Conservation (phyloP, 2,797 vertebrate species). For the Pangasius larnaudii region DNA sequence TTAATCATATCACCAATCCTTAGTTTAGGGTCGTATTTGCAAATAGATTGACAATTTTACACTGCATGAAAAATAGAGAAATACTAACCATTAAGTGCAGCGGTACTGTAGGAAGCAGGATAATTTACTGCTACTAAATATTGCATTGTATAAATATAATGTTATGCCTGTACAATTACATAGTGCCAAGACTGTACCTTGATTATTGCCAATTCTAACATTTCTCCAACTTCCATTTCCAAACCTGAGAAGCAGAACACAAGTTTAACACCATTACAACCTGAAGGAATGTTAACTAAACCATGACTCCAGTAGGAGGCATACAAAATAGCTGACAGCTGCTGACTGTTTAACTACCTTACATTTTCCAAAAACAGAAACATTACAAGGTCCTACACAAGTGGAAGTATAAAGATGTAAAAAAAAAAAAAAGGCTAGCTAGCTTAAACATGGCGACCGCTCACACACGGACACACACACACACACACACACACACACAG, state of each 20-base stretch:
- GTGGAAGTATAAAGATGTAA: not conserved
- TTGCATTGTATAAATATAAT: not conserved
- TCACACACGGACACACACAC: too few relatives aligned
- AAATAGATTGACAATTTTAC: not conserved
- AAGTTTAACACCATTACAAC: not conserved
- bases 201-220: conserved; percentile 67
- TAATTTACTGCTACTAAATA: not conserved
- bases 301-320: not conserved
- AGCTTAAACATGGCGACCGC: not conserved
- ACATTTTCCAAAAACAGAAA: not conserved
- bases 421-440: not conserved
- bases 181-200: conserved; percentile 59
- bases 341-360: not conserved
- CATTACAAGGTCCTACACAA: not conserved
- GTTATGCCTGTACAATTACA: not conserved
- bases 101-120: not conserved
- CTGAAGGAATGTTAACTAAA: not conserved
- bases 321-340: not conserved
- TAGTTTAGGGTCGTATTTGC: not conserved
- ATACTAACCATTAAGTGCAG: not conserved
- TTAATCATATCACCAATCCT: not conserved
- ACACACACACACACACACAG: not conserved
- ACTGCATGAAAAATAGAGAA: not conserved
- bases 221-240: conserved; percentile 34
- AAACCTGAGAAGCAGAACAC: conserved; percentile 32